Evolutionary conservation across 2,113 vertebrate genomes (phyloP).

Genomic region (Poeciliopsis prolifica): DNA sequence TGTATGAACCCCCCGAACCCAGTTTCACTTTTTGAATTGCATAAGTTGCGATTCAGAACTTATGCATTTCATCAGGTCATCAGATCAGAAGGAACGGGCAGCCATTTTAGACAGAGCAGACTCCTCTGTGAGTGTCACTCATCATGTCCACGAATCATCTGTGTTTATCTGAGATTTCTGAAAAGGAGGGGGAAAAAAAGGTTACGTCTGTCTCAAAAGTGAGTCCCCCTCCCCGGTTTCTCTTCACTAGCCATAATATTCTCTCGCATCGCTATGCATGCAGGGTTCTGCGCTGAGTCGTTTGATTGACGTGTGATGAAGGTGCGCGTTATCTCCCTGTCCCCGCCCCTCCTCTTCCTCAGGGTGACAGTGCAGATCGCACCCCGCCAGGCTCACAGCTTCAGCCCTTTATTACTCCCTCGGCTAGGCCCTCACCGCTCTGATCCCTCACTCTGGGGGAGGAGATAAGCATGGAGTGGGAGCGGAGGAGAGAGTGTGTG

Average conservation of each 20-base stretch:
- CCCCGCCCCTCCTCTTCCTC: constrained; percentile 29
- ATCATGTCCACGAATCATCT: constrained; percentile 46
- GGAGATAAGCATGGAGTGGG: constrained; percentile 53
- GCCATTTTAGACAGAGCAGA: constrained; percentile 58
- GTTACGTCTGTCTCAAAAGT: too few species aligned
- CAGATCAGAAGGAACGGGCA: constrained; percentile 40
- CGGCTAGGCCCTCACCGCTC: constrained; percentile 65
- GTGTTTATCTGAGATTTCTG: constrained; percentile 44
- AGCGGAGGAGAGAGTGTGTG: background rate
- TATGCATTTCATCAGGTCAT: constrained; percentile 7
- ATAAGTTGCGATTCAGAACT: constrained; percentile 26
- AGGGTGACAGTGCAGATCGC: constrained; percentile 62
- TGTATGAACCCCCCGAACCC: background rate
- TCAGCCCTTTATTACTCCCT: constrained; percentile 71
- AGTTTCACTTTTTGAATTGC: constrained; percentile 52
- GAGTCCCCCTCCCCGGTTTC: background rate
- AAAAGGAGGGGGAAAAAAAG: background rate
- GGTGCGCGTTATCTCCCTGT: constrained; percentile 32
- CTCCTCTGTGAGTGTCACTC: constrained; percentile 34
- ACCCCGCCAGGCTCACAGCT: constrained; percentile 62
- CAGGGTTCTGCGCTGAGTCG: constrained; percentile 2
- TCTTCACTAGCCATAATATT: constrained; percentile 33
- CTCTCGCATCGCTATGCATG: constrained; percentile 26
- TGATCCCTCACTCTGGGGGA: constrained; percentile 72
- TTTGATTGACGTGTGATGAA: constrained; percentile 61